phyloP scores from a whole-genome alignment of 2,797 vertebrate species.

The Menidia menidia region DNA sequence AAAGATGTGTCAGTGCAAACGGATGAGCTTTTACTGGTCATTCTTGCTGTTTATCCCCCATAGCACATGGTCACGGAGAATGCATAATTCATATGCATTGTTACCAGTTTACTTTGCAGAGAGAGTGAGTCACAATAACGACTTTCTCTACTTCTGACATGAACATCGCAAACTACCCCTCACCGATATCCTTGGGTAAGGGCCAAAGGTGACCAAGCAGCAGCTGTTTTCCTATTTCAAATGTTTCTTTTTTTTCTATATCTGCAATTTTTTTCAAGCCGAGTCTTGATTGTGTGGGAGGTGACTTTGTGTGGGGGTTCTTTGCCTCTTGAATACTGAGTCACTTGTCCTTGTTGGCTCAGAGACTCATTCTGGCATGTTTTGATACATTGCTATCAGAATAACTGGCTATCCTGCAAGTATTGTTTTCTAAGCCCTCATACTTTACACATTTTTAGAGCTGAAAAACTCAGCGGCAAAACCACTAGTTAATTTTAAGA shows the following conservation, averaged over 20 bases:
- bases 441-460: background rate
- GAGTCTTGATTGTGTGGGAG: slow-evolving; percentile 43
- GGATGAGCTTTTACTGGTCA: background rate
- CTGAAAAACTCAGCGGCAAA: slow-evolving; percentile 39
- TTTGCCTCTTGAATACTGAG: slow-evolving; percentile 29
- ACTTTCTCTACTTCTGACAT: background rate
- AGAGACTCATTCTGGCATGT: slow-evolving; percentile 1
- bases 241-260: slow-evolving; percentile 15
- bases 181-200: slow-evolving; percentile 16
- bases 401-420: background rate
- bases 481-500: slow-evolving; percentile 12
- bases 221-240: slow-evolving; percentile 35
- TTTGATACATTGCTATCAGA: background rate
- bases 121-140: background rate
- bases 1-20: background rate
- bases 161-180: background rate
- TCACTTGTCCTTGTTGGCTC: slow-evolving; percentile 35
- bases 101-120: background rate
- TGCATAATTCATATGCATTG: background rate
- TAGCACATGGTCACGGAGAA: background rate
- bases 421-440: too few relatives aligned
- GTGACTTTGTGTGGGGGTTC: slow-evolving; percentile 26
- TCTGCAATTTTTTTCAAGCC: slow-evolving; percentile 32
- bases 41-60: background rate
- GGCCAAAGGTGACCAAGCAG: slow-evolving; percentile 36